Percentiles rank a stretch among this genome's conserved stretches.
Conservation (phyloP, 2,888 invertebrate genomes). For the Drosophila tanythrix region DNA sequence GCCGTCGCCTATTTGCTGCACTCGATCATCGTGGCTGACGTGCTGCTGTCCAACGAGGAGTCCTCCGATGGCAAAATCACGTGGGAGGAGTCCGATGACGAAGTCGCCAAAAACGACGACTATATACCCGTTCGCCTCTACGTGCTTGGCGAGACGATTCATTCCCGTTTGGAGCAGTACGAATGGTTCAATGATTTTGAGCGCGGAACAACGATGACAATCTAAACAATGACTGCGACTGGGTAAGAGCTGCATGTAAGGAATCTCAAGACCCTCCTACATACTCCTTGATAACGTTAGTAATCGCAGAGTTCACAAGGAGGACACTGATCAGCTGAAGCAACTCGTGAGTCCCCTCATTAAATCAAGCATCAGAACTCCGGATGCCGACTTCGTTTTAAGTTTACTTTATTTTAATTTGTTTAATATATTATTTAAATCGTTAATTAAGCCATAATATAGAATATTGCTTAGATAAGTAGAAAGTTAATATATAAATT, state of each 20-base stretch:
- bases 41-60: constrained; percentile 46
- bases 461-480: too few species aligned
- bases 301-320: too few species aligned
- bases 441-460: too few species aligned
- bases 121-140: constrained; percentile 51
- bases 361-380: background rate
- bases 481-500: too few species aligned
- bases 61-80: background rate
- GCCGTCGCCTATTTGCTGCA: constrained; percentile 52
- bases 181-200: constrained; percentile 32
- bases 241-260: too few species aligned
- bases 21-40: constrained; percentile 44
- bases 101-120: constrained; percentile 4
- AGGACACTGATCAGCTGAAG: background rate
- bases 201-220: background rate
- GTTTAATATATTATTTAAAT: background rate
- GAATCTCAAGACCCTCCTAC: too few species aligned
- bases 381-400: too few species aligned
- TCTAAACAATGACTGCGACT: constrained; percentile 29
- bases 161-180: constrained; percentile 30
- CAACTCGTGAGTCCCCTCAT: background rate
- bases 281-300: too few species aligned
- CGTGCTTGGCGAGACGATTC: constrained; percentile 27
- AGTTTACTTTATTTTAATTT: background rate
- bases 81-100: background rate